phyloP scores from a whole-genome alignment of 1,140 invertebrate genomes.

The Heliconius nattereri region DNA sequence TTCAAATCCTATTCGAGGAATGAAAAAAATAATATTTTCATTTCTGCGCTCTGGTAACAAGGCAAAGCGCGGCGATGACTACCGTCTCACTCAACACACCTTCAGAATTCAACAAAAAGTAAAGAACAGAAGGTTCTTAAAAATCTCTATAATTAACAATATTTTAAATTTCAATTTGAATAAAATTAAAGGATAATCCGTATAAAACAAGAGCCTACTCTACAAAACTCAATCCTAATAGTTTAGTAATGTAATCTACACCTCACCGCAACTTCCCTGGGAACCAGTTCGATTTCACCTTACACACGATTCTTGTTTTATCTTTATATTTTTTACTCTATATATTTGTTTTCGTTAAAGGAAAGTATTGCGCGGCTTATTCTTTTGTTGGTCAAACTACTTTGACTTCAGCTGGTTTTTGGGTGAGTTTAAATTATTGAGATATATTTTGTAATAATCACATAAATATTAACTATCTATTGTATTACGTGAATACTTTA shows the following conservation, averaged over 20 bases:
- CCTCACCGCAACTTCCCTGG: slow-evolving; percentile 48
- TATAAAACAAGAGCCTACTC: background rate
- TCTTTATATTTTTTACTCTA: slow-evolving; percentile 6
- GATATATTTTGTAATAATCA: too few species aligned
- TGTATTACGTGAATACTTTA: too few species aligned
- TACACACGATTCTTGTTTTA: slow-evolving; percentile 40
- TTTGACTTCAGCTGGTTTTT: background rate
- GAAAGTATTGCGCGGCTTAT: background rate
- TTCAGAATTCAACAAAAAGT: background rate
- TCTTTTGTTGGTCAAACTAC: background rate
- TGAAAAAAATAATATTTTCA: background rate
- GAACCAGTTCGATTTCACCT: slow-evolving; percentile 39
- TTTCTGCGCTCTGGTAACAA: background rate
- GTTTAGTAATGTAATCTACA: slow-evolving; percentile 33
- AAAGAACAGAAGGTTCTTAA: background rate
- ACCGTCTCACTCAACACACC: background rate
- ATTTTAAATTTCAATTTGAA: too few species aligned
- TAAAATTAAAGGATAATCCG: background rate
- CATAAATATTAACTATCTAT: too few species aligned
- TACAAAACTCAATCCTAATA: slow-evolving; percentile 16
- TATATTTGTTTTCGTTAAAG: slow-evolving; percentile 1
- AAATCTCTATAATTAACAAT: too few species aligned
- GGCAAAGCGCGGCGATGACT: background rate
- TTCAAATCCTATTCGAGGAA: background rate
- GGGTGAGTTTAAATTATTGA: too few species aligned